Conservation (phyloP, 2,888 invertebrate species). For the Yponomeuta cagnagella region DNA sequence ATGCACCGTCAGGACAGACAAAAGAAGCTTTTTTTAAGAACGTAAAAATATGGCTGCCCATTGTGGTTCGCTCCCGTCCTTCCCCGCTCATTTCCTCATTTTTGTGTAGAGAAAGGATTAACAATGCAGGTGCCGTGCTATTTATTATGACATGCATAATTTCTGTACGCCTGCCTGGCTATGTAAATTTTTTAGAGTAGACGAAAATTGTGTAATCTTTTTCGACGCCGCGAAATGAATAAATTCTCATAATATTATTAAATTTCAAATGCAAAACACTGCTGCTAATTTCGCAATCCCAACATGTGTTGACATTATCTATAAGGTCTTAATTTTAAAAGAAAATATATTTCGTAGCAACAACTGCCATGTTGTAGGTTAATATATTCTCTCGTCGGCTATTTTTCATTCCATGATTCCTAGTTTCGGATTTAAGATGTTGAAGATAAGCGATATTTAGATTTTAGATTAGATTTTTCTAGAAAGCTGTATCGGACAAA, state of each 20-base stretch:
- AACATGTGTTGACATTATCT: neutral
- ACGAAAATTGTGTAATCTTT: neutral
- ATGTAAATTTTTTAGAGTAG: slow-evolving; percentile 12
- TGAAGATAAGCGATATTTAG: too few relatives aligned
- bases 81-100: slow-evolving; percentile 66
- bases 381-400: too few relatives aligned
- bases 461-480: too few relatives aligned
- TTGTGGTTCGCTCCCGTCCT: slow-evolving; percentile 57
- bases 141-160: slow-evolving; percentile 46
- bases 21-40: slow-evolving; percentile 54
- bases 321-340: too few relatives aligned
- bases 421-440: too few relatives aligned
- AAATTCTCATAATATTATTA: neutral
- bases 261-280: neutral
- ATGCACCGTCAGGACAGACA: slow-evolving; percentile 64
- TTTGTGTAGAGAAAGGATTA: slow-evolving; percentile 67
- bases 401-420: too few relatives aligned
- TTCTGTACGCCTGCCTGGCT: slow-evolving; percentile 23
- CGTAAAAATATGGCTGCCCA: slow-evolving; percentile 63
- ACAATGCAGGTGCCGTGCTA: slow-evolving; percentile 55
- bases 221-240: neutral
- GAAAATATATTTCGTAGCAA: too few relatives aligned
- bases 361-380: too few relatives aligned
- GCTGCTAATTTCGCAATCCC: neutral
- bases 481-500: too few relatives aligned